Evolutionary conservation across 2,797 vertebrate genomes (phyloP).

Genomic region (Sebastes kiyomatsui): DNA sequence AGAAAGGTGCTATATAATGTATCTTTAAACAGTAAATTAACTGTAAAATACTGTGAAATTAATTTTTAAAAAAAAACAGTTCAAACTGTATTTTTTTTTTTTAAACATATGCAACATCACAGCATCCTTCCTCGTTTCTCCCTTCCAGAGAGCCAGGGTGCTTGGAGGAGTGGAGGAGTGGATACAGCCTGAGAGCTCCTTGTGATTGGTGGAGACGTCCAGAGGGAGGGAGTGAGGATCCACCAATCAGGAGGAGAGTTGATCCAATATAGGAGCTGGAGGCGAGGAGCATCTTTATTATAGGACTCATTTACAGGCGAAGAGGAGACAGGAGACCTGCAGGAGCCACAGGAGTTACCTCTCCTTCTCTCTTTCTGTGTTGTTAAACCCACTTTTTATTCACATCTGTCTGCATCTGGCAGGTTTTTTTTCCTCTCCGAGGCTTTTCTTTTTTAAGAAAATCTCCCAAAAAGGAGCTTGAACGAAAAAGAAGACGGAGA

Average conservation of each 20-base stretch:
- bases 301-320: conserved; percentile 61
- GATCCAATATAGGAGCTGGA: conserved; percentile 76
- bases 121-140: conserved; percentile 6
- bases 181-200: background rate
- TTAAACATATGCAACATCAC: conserved; percentile 10
- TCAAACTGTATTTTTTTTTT: background rate
- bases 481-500: conserved; percentile 62
- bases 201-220: conserved; percentile 49
- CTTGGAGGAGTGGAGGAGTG: conserved; percentile 44
- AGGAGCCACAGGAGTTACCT: conserved; percentile 54
- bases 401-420: background rate
- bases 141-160: background rate
- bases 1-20: no score
- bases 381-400: background rate
- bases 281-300: conserved; percentile 74
- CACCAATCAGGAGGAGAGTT: conserved; percentile 63
- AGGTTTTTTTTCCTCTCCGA: conserved; percentile 10
- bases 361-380: conserved; percentile 9
- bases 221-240: conserved; percentile 32
- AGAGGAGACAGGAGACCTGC: conserved; percentile 37
- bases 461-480: conserved; percentile 53
- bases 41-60: no score
- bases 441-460: conserved; percentile 46
- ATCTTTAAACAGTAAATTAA: no score
- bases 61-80: accelerated